phyloP scores from a whole-genome alignment of 2,113 vertebrate species.

The Kryptolebias marmoratus region DNA sequence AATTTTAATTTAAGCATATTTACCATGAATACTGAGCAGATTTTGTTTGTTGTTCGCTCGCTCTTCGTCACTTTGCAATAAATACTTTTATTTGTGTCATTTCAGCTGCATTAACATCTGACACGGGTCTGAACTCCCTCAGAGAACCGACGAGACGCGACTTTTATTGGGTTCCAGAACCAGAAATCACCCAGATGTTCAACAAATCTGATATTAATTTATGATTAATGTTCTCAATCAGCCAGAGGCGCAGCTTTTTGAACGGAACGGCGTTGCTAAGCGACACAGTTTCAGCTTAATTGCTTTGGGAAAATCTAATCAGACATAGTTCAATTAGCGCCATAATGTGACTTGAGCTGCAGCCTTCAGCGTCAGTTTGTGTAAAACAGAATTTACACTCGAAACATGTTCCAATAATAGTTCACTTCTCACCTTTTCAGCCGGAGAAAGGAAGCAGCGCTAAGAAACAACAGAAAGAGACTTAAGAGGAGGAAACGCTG shows the following conservation, averaged over 20 bases:
- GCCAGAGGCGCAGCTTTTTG: constrained; percentile 35
- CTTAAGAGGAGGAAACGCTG: neutral
- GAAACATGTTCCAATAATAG: constrained; percentile 40
- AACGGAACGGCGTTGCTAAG: constrained; percentile 67
- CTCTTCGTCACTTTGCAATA: no score
- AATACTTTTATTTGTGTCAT: neutral
- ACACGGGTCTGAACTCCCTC: neutral
- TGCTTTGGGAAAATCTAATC: constrained; percentile 63
- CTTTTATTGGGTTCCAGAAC: neutral
- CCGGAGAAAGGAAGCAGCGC: constrained; percentile 38
- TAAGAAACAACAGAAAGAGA: constrained; percentile 25
- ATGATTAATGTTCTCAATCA: constrained; percentile 57
- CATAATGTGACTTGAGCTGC: constrained; percentile 59
- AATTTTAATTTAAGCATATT: no score
- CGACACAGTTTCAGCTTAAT: constrained; percentile 61
- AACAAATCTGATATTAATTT: constrained; percentile 56
- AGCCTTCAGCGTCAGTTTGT: constrained; percentile 53
- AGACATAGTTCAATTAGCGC: constrained; percentile 66
- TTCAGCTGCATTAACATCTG: constrained; percentile 21
- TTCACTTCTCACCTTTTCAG: constrained; percentile 47
- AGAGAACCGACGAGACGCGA: neutral
- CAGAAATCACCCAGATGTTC: constrained; percentile 40
- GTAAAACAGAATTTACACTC: constrained; percentile 41
- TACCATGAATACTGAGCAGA: no score
- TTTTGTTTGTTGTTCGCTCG: no score